Conservation (phyloP, 2,113 vertebrate species). For the Albula glossodonta region DNA sequence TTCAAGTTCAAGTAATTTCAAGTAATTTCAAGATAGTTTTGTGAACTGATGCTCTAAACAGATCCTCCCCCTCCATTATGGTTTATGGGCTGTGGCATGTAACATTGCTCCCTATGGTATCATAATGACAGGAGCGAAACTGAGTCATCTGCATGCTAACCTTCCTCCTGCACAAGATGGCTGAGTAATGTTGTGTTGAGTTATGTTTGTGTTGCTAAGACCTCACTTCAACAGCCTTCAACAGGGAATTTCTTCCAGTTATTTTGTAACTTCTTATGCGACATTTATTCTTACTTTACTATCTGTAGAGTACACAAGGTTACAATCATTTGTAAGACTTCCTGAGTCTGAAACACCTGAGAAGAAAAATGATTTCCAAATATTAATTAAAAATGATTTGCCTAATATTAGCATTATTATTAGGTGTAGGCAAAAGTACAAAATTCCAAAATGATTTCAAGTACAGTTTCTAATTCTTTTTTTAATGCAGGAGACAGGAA, state of each 20-base stretch:
- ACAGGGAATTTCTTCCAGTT: too few relatives aligned
- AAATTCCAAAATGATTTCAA: neutral
- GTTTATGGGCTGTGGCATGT: neutral
- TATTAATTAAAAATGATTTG: neutral
- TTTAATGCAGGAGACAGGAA: neutral
- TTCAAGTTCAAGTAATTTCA: too few relatives aligned
- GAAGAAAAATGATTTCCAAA: neutral
- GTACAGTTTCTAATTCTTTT: neutral
- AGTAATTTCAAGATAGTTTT: neutral
- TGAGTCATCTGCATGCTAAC: neutral
- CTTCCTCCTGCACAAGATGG: neutral
- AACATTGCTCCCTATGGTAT: neutral
- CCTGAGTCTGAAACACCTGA: too few relatives aligned
- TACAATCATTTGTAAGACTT: too few relatives aligned
- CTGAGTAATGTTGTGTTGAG: neutral
- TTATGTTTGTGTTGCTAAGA: neutral
- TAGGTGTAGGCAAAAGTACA: neutral
- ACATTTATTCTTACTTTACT: too few relatives aligned
- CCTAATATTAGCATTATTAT: too few relatives aligned
- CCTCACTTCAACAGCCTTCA: too few relatives aligned
- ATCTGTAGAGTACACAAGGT: too few relatives aligned
- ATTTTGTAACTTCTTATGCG: too few relatives aligned
- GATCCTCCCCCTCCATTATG: neutral
- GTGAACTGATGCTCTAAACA: too few relatives aligned
- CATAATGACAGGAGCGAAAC: neutral